Conservation (phyloP, 2,888 invertebrate genomes). For the Heteromyza rotundicornis region DNA sequence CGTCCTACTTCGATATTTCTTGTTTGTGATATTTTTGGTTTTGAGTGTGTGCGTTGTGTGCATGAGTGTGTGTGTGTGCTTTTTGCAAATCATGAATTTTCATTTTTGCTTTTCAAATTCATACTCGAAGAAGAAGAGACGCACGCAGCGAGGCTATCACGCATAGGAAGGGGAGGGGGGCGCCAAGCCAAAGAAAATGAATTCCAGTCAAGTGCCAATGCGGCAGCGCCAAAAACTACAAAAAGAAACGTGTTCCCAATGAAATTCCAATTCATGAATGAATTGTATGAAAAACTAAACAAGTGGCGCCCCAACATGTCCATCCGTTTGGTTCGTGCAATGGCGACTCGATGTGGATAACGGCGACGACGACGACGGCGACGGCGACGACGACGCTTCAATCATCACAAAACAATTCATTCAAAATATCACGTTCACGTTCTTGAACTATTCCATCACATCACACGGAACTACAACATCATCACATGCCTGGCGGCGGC, state of each 20-base stretch:
- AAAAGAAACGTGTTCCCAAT: constrained; percentile 28
- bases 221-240: constrained; percentile 9
- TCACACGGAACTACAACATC: not conserved
- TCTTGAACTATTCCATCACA: constrained; percentile 19
- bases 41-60: no score
- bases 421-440: constrained; percentile 38
- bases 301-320: constrained; percentile 30
- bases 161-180: constrained; percentile 6
- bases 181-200: constrained; percentile 24
- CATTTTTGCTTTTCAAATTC: constrained; percentile 10
- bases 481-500: not conserved
- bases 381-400: constrained; percentile 4
- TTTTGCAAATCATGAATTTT: constrained; percentile 24
- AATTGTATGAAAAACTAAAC: constrained; percentile 32
- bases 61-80: not conserved
- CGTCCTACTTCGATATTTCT: no score
- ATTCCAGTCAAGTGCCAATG: constrained; percentile 21
- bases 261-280: constrained; percentile 40
- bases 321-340: constrained; percentile 23
- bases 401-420: constrained; percentile 22
- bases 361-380: constrained; percentile 4
- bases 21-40: no score
- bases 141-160: not conserved
- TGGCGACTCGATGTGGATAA: not conserved
- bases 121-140: no score